phyloP scores from a whole-genome alignment of 1,140 invertebrate genomes.

The Leptoteleia sp. region DNA sequence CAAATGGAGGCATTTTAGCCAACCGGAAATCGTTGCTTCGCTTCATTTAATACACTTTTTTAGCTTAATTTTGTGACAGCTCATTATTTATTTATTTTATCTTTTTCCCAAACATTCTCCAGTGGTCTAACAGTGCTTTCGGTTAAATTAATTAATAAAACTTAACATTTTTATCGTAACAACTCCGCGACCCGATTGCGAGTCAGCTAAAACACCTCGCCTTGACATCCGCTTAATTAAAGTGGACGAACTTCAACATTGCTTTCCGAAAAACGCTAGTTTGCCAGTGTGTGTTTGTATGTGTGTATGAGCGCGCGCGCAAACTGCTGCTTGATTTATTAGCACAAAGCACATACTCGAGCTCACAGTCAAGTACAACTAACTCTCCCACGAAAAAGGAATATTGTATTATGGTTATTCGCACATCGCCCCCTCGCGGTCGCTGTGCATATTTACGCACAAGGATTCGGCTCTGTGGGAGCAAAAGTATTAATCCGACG shows the following conservation, averaged over 20 bases:
- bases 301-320: conserved; percentile 2
- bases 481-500: conserved; percentile 75
- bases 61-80: too few relatives aligned
- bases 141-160: too few relatives aligned
- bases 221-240: neutral
- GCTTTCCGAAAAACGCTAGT: conserved; percentile 3
- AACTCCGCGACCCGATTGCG: too few relatives aligned
- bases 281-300: too few relatives aligned
- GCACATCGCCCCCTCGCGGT: conserved; percentile 57
- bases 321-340: conserved; percentile 39
- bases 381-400: conserved; percentile 66
- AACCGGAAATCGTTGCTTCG: too few relatives aligned
- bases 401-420: conserved; percentile 67
- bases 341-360: conserved; percentile 41
- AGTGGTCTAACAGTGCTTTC: too few relatives aligned
- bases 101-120: too few relatives aligned
- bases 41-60: too few relatives aligned
- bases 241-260: neutral
- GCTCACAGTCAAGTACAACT: conserved; percentile 65
- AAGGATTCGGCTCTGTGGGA: conserved; percentile 68
- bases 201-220: too few relatives aligned
- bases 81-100: too few relatives aligned
- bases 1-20: too few relatives aligned
- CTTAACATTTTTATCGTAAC: too few relatives aligned
- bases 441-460: conserved; percentile 66